Conservation (phyloP, 2,113 vertebrate genomes). For the Odocoileus hemionus region DNA sequence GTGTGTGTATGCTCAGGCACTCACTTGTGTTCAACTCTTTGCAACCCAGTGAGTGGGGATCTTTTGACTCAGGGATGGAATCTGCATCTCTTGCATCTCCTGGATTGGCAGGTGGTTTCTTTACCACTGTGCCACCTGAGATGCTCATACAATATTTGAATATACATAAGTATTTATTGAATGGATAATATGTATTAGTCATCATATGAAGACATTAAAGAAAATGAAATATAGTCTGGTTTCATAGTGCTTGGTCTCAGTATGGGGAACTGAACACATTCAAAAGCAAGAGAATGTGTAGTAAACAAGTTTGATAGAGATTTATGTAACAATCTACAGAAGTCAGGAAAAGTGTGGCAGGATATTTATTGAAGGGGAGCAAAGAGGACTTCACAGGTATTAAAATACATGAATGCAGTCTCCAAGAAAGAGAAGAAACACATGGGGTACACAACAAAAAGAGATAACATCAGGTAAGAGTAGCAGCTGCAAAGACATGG, state of each 20-base stretch:
- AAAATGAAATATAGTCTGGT: neutral
- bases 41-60: neutral
- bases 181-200: neutral
- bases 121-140: neutral
- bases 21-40: neutral
- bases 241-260: neutral
- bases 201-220: neutral
- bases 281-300: neutral
- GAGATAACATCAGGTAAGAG: neutral
- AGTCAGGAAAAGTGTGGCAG: neutral
- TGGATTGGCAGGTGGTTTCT: neutral
- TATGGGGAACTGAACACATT: neutral
- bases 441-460: neutral
- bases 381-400: neutral
- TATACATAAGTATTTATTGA: neutral
- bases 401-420: neutral
- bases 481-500: neutral
- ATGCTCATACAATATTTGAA: neutral
- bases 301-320: neutral
- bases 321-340: neutral
- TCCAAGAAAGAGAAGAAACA: neutral
- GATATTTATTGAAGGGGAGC: neutral
- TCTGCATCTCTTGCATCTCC: accelerated
- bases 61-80: neutral
- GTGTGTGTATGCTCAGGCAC: neutral